Evolutionary conservation across 92 coral and sea anemone species (phyloP), one percentile per base, ranked within the genome.

Genomic region (Porites divaricata): DNA sequence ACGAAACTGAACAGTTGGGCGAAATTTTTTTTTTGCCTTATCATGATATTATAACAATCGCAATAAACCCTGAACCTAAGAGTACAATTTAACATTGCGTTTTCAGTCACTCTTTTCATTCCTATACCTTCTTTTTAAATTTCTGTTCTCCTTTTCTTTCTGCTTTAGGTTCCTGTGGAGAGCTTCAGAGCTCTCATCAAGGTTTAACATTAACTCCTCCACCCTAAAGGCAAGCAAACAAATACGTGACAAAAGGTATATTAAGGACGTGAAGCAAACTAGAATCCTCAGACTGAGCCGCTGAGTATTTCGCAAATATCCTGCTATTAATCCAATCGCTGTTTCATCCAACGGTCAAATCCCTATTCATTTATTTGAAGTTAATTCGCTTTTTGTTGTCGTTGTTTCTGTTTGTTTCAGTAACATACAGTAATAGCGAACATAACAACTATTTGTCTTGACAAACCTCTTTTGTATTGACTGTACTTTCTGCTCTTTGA

Each of bases 91-190:
- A 35, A 0, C 45, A 35, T 35, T 35, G 45, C 45, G 45, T 35
- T 35, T 35, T 35, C 45, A 35, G 0, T 35, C 45, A 35, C 45
- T 35, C 45, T 35, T 35, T 35, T 35, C 6, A 35, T 35, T 35
- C 45, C 45, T 35, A 35, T 79, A 94, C 98, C 93, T 94, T 86
- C 96, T 78, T 65, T 92, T 95, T 61, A 94, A 90, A 59, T 86
- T 92, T 77, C 84, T 93, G 78, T 85, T 89, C 73, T 91, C 92
- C 79, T 91, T 96, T 73, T 94, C 98, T 81, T 96, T 96, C 68
- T 92, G 96, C 26, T 95, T 91, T 5, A 96, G 78, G 88, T 84
- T 89, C 57, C 88, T 89, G 74, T 77, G 80, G 71, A 88, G 87
- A 59, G 67, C 45, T 57, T 94, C 95, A 41, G 89, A 80, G 52